Evolutionary conservation across 1,140 invertebrate species (phyloP), one percentile per base, ranked within the genome.

Genomic region (Apis dorsata): DNA sequence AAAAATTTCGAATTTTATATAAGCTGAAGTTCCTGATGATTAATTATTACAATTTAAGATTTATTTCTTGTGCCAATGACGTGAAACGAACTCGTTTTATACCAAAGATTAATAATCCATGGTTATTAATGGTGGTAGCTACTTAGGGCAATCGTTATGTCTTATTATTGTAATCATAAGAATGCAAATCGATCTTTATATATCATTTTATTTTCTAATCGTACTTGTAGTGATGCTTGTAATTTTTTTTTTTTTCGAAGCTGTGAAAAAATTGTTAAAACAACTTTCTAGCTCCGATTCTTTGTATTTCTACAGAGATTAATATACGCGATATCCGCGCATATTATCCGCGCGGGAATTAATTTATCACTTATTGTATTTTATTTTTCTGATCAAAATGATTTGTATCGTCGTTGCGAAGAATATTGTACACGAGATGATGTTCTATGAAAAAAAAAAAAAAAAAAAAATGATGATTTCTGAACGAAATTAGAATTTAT

Each of bases 151-250:
- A 79, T 79, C 59, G 70, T 65, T 75, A 44, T 34, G 53, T 60
- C 28, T 21, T 81, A 60, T 62, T 53, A 60, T 53, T 77, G 17
- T 77, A 82, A 77, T 77, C 55, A 15, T 70, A 69, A 28, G 17
- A n/a, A 66, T 60, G 1, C 49, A 21, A 12, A 62, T 63, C 28
- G 5, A 24, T 19, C 44, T 77, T 82, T 82, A 60, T 77, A 77
- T 49, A 53, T 49, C 15, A 77, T 44, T 70, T 82, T 77, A 76
- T 82, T 77, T 77, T 81, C 72, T 77, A 62, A 69, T 34, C 13
- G 49, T 28, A 53, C 63, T 24, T 57, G 11, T 57, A 19, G 1
- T 44, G 9, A 68, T 59, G 11, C 34, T 66, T 73, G 10, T 60
- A 5, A 17, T 44, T 44, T 44, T 44, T 59, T 34, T 59, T 69